phyloP scores from a whole-genome alignment of 2,888 invertebrate species.

The Podabrus alpinus region DNA sequence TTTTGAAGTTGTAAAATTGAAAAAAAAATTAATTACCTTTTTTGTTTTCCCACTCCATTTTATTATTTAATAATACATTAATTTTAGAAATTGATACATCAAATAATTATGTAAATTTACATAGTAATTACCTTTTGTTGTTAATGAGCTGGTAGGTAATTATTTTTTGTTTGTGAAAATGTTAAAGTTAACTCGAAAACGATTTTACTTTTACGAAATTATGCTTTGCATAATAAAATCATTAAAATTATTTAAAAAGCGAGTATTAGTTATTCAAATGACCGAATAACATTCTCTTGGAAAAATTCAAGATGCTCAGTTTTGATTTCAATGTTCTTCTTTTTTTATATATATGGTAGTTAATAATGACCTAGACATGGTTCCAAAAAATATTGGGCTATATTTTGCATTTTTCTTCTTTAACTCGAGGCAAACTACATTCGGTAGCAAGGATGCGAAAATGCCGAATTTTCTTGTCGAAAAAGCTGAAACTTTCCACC shows the following conservation, averaged over 20 bases:
- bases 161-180: not conserved
- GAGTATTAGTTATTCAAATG: not conserved
- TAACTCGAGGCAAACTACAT: not conserved
- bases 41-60: too few relatives aligned
- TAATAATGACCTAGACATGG: not conserved
- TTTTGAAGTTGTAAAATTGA: not conserved
- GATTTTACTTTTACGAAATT: not conserved
- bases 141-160: not conserved
- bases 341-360: not conserved
- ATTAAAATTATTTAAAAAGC: not conserved
- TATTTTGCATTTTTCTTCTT: not conserved
- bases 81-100: too few relatives aligned
- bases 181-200: not conserved
- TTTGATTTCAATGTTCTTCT: not conserved
- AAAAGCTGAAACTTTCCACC: not conserved
- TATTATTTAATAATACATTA: too few relatives aligned
- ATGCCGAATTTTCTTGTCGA: not conserved
- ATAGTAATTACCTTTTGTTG: not conserved
- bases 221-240: not conserved
- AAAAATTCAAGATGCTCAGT: not conserved
- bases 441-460: not conserved
- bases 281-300: not conserved
- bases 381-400: not conserved
- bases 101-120: not conserved
- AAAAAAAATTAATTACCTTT: too few relatives aligned